Base-by-base conservation (phyloP, 2,888 invertebrate species). In the Mesochorus sp. region DNA sequence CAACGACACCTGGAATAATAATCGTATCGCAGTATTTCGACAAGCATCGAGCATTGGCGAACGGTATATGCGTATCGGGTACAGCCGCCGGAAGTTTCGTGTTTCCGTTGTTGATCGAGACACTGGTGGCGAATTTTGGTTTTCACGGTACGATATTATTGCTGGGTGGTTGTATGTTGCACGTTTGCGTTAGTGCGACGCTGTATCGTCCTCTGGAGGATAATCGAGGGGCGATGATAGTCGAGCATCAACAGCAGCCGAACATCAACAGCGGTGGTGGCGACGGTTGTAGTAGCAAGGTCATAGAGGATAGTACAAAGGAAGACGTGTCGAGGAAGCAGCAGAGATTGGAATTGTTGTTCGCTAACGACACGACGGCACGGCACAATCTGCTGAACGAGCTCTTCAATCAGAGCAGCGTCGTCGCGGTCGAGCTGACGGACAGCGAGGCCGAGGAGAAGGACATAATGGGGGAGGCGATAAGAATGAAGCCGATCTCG, bases 11-110 rank as follows among this genome's bases (percentile, higher is more conserved):
- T 0, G 96, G 96, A 0, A 95, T 96, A 62, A 95, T 96, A 4
- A 95, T 96, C 76, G 96, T 96, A 0, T 95, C 95, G 0, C 95
- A 95, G 80, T 96, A 96, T 86, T 96, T 96, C 84, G 95, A 95
- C 84, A 95, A 94, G 85, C 95, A 95, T 90, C 94, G 96, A 61
- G 96, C 96, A 0, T 86, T 96, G 78, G 96, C 96, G 0, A 96
- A 96, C 86, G 96, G 96, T 0, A 94, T 96, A 81, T 96, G 96
- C 85, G 95, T 96, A 75, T 95, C 95, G 47, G 96, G 96, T 79
- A 96, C 95, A 2, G 96, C 96, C 0, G 94, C 95, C 0, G 96
- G 96, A 1, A 95, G 95, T 86, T 95, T 96, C 85, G 94, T 96
- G 1, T 94, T 96, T 75, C 96, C 96, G 0, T 94, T 95, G 87